Evolutionary conservation across 2,888 invertebrate species (phyloP).

Genomic region (Eilema sororculum): DNA sequence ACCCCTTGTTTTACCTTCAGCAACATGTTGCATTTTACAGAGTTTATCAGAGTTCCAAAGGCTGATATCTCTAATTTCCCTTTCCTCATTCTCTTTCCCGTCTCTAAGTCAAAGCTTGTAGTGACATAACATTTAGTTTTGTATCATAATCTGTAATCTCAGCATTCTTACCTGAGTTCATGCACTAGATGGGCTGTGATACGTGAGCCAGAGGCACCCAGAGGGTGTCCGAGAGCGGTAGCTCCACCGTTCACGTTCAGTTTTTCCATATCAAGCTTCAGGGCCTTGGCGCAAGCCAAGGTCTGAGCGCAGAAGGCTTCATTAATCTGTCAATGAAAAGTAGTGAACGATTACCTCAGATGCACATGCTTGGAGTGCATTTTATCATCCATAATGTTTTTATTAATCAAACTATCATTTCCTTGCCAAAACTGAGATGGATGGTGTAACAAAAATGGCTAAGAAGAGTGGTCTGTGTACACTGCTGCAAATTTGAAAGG

Average conservation of each 20-base stretch:
- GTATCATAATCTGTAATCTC: neutral
- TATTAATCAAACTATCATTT: neutral
- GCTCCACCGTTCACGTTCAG: slow-evolving; percentile 98
- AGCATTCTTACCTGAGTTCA: slow-evolving; percentile 91
- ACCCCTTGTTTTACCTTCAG: no score
- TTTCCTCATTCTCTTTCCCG: no score
- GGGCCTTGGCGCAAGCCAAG: slow-evolving; percentile 95
- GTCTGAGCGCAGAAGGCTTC: slow-evolving; percentile 99
- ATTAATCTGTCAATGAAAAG: slow-evolving; percentile 92
- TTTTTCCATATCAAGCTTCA: slow-evolving; percentile 94
- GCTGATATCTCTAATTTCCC: no score
- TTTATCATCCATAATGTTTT: neutral
- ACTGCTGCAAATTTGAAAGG: neutral
- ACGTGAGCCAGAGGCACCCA: slow-evolving; percentile 97
- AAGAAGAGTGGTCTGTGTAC: neutral
- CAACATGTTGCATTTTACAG: no score
- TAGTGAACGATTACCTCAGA: neutral
- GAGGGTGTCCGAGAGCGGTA: slow-evolving; percentile 98
- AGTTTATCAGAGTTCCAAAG: no score
- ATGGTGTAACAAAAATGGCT: neutral
- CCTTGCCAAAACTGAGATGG: neutral
- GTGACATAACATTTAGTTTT: no score
- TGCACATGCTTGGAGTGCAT: neutral
- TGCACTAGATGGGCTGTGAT: slow-evolving; percentile 97
- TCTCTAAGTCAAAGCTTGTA: no score